Evolutionary conservation across 2,797 vertebrate genomes (phyloP).

Genomic region (Sebastes miniatus): DNA sequence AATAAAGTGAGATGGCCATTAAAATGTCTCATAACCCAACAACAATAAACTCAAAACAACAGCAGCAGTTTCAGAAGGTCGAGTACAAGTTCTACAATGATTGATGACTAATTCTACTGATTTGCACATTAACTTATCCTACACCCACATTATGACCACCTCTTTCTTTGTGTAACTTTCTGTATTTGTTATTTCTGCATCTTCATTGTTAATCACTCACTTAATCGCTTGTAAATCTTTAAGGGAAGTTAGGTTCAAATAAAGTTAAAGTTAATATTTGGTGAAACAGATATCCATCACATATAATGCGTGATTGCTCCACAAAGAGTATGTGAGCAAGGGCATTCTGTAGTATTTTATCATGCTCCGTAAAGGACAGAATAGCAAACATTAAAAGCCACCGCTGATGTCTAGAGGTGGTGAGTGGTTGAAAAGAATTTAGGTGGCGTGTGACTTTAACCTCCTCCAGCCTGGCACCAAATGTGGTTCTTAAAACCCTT

Average conservation of each 20-base stretch:
- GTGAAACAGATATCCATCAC: background rate
- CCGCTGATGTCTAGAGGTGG: background rate
- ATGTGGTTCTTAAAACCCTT: background rate
- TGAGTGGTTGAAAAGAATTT: background rate
- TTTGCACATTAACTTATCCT: background rate
- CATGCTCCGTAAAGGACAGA: background rate
- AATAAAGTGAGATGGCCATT: background rate
- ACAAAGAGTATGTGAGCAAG: background rate
- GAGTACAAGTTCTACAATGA: background rate
- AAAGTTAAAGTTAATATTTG: background rate
- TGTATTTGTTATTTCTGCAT: background rate
- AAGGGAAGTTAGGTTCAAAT: background rate
- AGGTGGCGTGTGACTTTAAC: background rate
- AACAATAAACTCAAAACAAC: background rate
- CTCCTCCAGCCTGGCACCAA: constrained; percentile 3
- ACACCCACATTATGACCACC: background rate
- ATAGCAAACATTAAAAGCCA: background rate
- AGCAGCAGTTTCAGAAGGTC: background rate
- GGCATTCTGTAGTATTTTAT: background rate
- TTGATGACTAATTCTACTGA: background rate
- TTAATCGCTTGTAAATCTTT: background rate
- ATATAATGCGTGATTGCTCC: background rate
- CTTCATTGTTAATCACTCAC: background rate
- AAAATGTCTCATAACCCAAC: background rate
- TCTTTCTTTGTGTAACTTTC: background rate